phyloP scores from a whole-genome alignment of 2,888 invertebrate species.

The Oscheius onirici region DNA sequence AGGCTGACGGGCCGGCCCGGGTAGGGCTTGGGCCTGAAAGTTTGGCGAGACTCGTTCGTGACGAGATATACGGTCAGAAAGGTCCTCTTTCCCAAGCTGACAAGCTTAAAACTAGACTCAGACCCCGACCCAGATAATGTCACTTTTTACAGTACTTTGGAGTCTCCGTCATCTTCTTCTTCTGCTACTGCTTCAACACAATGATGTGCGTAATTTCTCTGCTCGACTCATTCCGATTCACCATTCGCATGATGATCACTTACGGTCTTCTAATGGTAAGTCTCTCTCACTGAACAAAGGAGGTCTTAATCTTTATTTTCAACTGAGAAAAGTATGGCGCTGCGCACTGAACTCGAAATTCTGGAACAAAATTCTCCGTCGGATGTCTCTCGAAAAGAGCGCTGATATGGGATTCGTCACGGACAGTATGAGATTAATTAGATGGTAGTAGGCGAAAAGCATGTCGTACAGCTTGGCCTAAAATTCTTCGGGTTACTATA shows the following conservation, averaged over 20 bases:
- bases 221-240: conserved; percentile 56
- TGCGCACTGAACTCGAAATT: conserved; percentile 26
- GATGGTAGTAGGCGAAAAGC: conserved; percentile 33
- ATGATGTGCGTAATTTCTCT: conserved; percentile 50
- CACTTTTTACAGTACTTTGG: conserved; percentile 55
- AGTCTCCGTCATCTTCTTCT: conserved; percentile 40
- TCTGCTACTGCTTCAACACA: conserved; percentile 43
- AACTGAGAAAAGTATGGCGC: conserved; percentile 25
- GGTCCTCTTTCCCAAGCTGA: too few relatives aligned
- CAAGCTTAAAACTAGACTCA: too few relatives aligned
- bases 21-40: too few relatives aligned
- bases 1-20: too few relatives aligned
- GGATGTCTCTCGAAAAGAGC: conserved; percentile 31
- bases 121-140: too few relatives aligned
- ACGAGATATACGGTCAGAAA: too few relatives aligned
- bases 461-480: conserved; percentile 26
- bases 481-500: background rate
- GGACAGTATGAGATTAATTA: conserved; percentile 29
- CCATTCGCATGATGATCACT: conserved; percentile 40
- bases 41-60: too few relatives aligned
- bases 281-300: background rate
- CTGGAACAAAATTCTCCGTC: conserved; percentile 31
- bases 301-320: background rate
- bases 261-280: conserved; percentile 50
- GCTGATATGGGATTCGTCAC: conserved; percentile 33